A percentile compares a stretch with the other conserved stretches of the same genome.
phyloP scores from a whole-genome alignment of 2,113 vertebrate species.

The Eulemur rufifrons region DNA sequence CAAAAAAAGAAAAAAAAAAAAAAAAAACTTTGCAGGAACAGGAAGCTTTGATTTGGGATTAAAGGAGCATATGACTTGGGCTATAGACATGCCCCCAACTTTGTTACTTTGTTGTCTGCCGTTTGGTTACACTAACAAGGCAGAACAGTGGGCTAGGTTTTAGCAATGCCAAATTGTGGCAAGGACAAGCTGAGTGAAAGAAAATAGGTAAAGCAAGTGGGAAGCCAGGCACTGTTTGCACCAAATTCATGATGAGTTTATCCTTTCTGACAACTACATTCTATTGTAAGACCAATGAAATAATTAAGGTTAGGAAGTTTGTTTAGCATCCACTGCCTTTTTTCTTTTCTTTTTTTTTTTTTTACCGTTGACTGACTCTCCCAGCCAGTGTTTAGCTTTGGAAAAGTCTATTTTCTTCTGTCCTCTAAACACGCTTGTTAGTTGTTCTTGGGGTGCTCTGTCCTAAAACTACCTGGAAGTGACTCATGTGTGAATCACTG shows the following conservation, averaged over 20 bases:
- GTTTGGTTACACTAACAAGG: neutral
- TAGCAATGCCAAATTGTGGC: neutral
- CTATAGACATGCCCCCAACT: neutral
- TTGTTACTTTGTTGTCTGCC: neutral
- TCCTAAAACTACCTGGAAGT: neutral
- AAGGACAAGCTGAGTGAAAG: neutral
- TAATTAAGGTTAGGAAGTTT: neutral
- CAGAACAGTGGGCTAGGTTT: neutral
- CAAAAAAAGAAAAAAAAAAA: neutral
- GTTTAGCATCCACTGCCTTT: neutral
- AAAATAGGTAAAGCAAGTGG: neutral
- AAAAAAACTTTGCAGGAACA: neutral
- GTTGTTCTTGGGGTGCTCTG: neutral
- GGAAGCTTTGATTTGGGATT: neutral
- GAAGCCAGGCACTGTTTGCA: neutral
- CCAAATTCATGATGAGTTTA: neutral
- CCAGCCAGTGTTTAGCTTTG: neutral
- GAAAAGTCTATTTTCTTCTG: neutral
- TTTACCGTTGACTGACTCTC: neutral
- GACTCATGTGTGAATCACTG: neutral
- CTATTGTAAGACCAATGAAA: neutral
- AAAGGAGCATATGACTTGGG: neutral
- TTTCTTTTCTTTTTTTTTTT: neutral
- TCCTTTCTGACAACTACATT: neutral
- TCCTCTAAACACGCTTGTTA: neutral